Conservation (phyloP, 2,113 vertebrate genomes). For the Fregetta grallaria region DNA sequence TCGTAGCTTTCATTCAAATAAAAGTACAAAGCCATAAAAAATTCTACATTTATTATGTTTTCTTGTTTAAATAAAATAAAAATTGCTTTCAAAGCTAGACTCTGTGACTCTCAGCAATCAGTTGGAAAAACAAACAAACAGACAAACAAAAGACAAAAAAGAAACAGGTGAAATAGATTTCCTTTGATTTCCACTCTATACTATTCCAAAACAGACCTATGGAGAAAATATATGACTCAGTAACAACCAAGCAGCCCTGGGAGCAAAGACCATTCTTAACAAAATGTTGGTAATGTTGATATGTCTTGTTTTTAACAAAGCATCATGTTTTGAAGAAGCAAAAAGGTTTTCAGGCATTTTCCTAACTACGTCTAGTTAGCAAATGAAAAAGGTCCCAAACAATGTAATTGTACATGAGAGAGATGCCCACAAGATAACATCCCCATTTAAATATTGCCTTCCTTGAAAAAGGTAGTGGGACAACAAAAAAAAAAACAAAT, state of each 20-base stretch:
- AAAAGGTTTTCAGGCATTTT: background rate
- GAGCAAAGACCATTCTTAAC: background rate
- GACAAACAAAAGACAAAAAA: fast-evolving
- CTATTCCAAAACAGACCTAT: background rate
- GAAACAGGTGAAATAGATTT: fast-evolving
- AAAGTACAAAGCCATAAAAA: background rate
- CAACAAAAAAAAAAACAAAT: background rate
- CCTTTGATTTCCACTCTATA: background rate
- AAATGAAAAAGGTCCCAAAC: background rate
- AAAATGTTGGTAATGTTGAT: background rate
- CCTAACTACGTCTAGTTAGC: background rate
- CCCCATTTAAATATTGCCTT: background rate
- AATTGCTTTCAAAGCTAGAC: background rate
- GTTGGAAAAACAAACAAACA: background rate
- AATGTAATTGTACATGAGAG: background rate
- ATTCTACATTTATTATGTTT: background rate
- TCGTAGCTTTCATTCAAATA: background rate
- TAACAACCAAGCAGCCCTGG: background rate
- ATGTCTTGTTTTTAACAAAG: background rate
- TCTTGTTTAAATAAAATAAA: background rate
- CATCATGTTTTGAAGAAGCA: background rate
- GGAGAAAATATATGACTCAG: background rate
- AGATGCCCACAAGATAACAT: background rate
- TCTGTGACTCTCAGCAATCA: background rate
- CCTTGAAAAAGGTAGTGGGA: background rate